Evolutionary conservation across 2,113 vertebrate genomes (phyloP).

Genomic region (Corynorhinus townsendii): DNA sequence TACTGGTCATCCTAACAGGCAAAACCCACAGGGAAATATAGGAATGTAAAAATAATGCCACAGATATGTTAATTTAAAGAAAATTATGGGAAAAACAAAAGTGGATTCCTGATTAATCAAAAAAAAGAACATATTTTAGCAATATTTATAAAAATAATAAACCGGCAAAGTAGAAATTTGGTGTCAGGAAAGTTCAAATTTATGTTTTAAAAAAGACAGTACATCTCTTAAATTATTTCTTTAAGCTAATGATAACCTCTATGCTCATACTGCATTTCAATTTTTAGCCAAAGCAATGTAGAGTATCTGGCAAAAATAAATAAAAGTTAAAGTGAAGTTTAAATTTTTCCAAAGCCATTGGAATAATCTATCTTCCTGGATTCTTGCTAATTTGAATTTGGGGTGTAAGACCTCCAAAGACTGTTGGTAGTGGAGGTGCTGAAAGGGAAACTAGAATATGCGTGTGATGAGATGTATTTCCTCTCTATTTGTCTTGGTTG

Average conservation of each 20-base stretch:
- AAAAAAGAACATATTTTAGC: background rate
- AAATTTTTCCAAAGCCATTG: background rate
- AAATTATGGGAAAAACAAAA: background rate
- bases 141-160: conserved; percentile 31
- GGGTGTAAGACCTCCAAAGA: background rate
- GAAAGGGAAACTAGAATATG: background rate
- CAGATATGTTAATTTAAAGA: background rate
- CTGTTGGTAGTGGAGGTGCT: background rate
- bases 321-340: background rate
- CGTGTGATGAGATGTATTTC: rapidly evolving
- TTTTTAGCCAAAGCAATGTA: background rate
- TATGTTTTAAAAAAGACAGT: background rate
- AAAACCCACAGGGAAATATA: background rate
- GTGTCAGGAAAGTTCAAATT: background rate
- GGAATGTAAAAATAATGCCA: background rate
- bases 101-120: background rate
- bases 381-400: background rate
- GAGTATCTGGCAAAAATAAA: background rate
- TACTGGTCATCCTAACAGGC: background rate
- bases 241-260: background rate
- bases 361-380: background rate
- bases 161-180: background rate
- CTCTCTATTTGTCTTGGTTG: background rate
- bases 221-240: background rate
- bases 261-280: background rate